phyloP scores from a whole-genome alignment of 2,797 vertebrate genomes.

The Threskiornis aethiopicus region DNA sequence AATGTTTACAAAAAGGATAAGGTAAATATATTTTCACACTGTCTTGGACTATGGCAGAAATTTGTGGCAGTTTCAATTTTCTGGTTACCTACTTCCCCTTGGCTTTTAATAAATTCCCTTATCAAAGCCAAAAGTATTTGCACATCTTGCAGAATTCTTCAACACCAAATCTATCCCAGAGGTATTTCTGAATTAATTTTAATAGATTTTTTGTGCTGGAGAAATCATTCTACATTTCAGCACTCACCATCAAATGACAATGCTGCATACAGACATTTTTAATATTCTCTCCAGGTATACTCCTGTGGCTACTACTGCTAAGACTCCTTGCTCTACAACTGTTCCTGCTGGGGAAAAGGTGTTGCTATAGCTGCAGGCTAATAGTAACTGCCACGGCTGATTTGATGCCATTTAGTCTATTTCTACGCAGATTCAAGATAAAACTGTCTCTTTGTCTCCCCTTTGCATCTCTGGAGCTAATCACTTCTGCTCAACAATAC shows the following conservation, averaged over 20 bases:
- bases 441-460: not conserved
- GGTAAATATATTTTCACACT: not conserved
- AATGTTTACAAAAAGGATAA: not conserved
- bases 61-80: constrained; percentile 24
- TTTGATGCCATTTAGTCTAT: constrained; percentile 35
- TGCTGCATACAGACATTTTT: constrained; percentile 19
- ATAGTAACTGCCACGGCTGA: constrained; percentile 42
- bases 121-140: constrained; percentile 61
- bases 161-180: constrained; percentile 50
- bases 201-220: constrained; percentile 36
- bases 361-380: constrained; percentile 63
- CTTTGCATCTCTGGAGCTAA: constrained; percentile 21
- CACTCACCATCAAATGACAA: constrained; percentile 23
- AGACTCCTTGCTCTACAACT: constrained; percentile 57
- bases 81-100: not conserved
- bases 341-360: constrained; percentile 53
- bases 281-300: constrained; percentile 52
- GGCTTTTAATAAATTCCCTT: constrained; percentile 47
- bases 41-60: not conserved
- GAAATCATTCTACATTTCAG: constrained; percentile 51
- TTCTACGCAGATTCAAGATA: not conserved
- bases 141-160: constrained; percentile 55
- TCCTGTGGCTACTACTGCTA: constrained; percentile 33
- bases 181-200: constrained; percentile 59
- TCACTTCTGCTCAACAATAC: not conserved